Base-by-base conservation (phyloP, 2,797 vertebrate genomes). In the Rhyacichthys aspro region DNA sequence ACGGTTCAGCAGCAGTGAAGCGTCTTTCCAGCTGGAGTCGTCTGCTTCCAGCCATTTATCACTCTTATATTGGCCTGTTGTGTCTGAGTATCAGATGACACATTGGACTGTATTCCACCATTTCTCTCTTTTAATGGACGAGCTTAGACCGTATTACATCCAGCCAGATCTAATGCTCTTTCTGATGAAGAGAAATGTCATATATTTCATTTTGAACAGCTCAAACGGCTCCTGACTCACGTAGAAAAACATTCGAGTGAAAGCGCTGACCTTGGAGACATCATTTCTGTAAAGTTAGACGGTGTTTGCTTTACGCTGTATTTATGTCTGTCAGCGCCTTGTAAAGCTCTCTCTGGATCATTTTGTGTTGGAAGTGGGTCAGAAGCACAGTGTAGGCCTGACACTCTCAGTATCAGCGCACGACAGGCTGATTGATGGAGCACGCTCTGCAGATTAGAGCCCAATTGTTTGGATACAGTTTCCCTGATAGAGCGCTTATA, bases 371-470 rank as follows among this genome's bases (percentile, higher is more conserved):
- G 43, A 71, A 78, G 72, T 48, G 47, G 53, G 67, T 69, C 59
- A 60, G 45, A 28, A 38, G 71, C 43, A 56, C 67, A 74, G 66
- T 61, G 72, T 72, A 60, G 33, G 38, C 67, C 72, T 54, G 58
- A 70, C 71, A 47, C 74, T 39, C 69, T 72, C 69, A 0, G 61
- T 59, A 73, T 83, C 45, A 15, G 59, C 39, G 11, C 53, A 16
- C 7, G 76, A 59, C 84, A 64, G 61, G 37, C 72, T 79, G 87
- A 82, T 60, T 65, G 84, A 86, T 87, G 82, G 68, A 67, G 36
- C 65, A 11, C 8, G 69, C 58, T 62, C 60, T 11, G 68, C 53
- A 76, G 82, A 87, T 83, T 82, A 68, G 19, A 55, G 45, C 47
- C 1, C 44, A 42, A 36, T 41, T 71, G 67, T 76, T 75, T 79